Evolutionary conservation across 2,797 vertebrate genomes (phyloP), one percentile per base, ranked within the genome.

Genomic region (Vultur gryphus): DNA sequence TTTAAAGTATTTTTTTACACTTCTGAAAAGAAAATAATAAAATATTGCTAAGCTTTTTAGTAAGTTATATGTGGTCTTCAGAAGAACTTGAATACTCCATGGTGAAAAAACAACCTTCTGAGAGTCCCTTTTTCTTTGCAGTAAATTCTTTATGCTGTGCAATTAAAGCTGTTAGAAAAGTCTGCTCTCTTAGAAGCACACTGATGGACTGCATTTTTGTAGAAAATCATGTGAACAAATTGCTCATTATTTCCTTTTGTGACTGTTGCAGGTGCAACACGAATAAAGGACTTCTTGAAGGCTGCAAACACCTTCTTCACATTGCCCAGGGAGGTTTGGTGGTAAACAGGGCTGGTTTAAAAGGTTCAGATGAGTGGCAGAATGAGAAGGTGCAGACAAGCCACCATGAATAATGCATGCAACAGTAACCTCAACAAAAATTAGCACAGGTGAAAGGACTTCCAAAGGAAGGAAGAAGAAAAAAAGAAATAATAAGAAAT

Each of bases 1-100:
- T 98, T 98, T 95, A 96, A 98, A 98, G 97, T 98, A 98, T 98
- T 98, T 98, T 98, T 98, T 98, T 98, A 97, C 96, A 97, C 97
- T 98, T 98, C 95, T 97, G 96, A 96, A 98, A 97, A 98, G 97
- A 96, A 98, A 98, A 97, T 97, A 96, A 97, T 97, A 97, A 97
- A 97, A 92, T 88, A 94, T 96, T 90, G 93, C 81, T 97, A 96
- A 97, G 97, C 84, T 82, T 97, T 95, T 96, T 97, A 95, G 94
- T 95, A 93, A 81, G 61, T 70, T 94, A 95, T 95, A 95, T 76
- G 81, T 10, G 31, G 44, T 90, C 90, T 92, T 94, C 91, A 91
- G 96, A 96, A 94, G 94, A 97, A 97, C 85, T 96, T 84, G 93
- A 87, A 95, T 89, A 37, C 69, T 90, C 80, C 4, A 5, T 86